Evolutionary conservation across 2,113 vertebrate species (phyloP).

Genomic region (Tetrao urogallus): DNA sequence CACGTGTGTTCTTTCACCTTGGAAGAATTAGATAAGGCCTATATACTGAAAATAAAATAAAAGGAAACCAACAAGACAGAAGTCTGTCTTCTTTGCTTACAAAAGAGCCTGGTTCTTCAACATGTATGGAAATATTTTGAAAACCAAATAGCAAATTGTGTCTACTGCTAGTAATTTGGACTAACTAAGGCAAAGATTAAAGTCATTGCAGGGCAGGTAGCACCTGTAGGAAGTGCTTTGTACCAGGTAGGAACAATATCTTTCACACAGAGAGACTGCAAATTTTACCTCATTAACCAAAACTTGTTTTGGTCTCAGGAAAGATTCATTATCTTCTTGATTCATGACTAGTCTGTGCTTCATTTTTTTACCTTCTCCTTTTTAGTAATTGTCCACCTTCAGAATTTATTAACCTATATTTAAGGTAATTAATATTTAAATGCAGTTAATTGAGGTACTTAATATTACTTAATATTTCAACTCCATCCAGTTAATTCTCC

Average conservation of each 20-base stretch:
- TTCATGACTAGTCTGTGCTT: neutral
- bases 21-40: neutral
- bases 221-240: neutral
- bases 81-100: neutral
- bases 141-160: neutral
- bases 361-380: neutral
- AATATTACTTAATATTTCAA: neutral
- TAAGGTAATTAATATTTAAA: neutral
- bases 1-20: neutral
- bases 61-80: fast-evolving
- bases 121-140: neutral
- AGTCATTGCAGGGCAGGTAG: neutral
- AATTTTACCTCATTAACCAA: neutral
- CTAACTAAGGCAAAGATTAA: neutral
- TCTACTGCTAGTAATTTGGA: neutral
- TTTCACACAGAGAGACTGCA: neutral
- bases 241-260: neutral
- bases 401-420: neutral
- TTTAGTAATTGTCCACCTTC: neutral
- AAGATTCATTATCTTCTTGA: neutral
- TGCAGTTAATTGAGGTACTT: too few relatives aligned
- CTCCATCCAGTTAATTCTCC: neutral
- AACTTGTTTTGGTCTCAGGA: neutral
- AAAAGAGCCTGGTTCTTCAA: neutral
- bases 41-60: neutral